A percentile compares a stretch with the other conserved stretches of the same genome.
Conservation (phyloP, 2,888 invertebrate species). For the Azorinus chamasolen region DNA sequence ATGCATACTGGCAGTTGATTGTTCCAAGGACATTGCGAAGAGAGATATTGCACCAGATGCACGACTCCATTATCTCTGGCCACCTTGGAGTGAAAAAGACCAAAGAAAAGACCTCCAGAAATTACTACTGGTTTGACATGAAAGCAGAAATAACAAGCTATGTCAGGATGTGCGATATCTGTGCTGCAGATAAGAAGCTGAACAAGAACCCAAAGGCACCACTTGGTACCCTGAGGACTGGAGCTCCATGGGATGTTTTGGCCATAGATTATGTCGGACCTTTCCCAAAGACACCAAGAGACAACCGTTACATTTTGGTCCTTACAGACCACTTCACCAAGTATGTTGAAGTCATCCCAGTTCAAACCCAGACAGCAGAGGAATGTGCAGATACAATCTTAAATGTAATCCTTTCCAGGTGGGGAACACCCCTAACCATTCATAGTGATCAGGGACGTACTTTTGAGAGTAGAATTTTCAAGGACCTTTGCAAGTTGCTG, state of each 20-base stretch:
- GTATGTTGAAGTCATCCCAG: constrained; percentile 13
- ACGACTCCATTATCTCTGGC: too few relatives aligned
- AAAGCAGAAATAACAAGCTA: too few relatives aligned
- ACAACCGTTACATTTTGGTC: constrained; percentile 6
- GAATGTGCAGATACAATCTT: constrained; percentile 22
- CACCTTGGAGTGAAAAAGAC: too few relatives aligned
- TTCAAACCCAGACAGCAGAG: constrained; percentile 29
- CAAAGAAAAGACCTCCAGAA: too few relatives aligned
- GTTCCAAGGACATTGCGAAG: too few relatives aligned
- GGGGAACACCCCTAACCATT: constrained; percentile 17
- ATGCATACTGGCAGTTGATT: too few relatives aligned
- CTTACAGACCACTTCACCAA: too few relatives aligned
- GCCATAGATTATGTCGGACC: constrained; percentile 14
- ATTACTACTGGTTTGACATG: too few relatives aligned
- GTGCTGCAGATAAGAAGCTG: too few relatives aligned
- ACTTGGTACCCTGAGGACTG: constrained; percentile 1
- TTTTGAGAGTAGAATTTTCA: constrained; percentile 39
- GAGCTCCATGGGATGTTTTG: too few relatives aligned
- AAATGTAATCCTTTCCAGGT: constrained; percentile 20
- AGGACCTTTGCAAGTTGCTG: constrained; percentile 26
- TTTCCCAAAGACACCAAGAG: constrained; percentile 3
- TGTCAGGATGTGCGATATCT: too few relatives aligned
- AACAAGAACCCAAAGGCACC: constrained; percentile 22
- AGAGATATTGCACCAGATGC: too few relatives aligned
- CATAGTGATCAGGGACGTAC: constrained; percentile 31